Evolutionary conservation across 1,140 invertebrate species (phyloP).

Genomic region (Eueides isabella): DNA sequence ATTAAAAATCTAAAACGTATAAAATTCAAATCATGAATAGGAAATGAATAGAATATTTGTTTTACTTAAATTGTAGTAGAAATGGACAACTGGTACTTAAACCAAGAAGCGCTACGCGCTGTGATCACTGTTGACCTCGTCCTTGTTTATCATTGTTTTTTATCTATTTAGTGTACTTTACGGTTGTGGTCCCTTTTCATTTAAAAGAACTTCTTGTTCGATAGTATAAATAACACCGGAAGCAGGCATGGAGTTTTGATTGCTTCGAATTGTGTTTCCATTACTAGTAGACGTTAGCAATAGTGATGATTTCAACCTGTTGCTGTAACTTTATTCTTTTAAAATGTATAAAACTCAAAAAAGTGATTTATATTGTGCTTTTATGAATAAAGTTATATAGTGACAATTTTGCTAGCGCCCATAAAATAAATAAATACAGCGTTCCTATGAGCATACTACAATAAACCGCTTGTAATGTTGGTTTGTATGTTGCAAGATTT

Average conservation of each 20-base stretch:
- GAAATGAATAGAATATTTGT: neutral
- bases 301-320: neutral
- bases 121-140: slow-evolving; percentile 48
- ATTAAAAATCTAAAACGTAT: neutral
- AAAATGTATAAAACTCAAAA: neutral
- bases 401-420: neutral
- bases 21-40: neutral
- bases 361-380: neutral
- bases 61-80: neutral
- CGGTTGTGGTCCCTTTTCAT: slow-evolving; percentile 18
- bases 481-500: neutral
- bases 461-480: neutral
- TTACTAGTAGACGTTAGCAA: neutral
- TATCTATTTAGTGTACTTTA: slow-evolving; percentile 23
- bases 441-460: neutral
- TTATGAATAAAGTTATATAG: neutral
- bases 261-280: neutral
- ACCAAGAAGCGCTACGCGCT: slow-evolving; percentile 24
- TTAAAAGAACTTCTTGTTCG: neutral
- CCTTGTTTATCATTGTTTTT: slow-evolving; percentile 50
- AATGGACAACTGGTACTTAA: slow-evolving; percentile 15
- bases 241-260: neutral
- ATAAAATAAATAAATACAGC: neutral
- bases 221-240: neutral
- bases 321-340: neutral